Base-by-base conservation (phyloP, 2,113 vertebrate genomes). In the Tyto alba region DNA sequence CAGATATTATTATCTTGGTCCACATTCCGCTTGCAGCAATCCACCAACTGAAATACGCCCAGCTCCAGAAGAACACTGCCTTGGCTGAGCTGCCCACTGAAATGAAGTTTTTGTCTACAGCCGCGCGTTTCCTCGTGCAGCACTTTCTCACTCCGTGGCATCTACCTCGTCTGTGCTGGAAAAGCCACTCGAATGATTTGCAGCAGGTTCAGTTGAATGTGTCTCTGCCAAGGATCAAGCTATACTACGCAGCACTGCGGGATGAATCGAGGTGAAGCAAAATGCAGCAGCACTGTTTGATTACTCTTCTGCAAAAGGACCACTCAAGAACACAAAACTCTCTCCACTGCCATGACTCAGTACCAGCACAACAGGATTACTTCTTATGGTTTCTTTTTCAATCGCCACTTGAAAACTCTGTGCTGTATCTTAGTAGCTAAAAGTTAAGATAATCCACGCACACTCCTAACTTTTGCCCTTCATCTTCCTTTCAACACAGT, bases 251-350 rank as follows among this genome's bases (percentile, higher is more conserved):
- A 1, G 66, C 15, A 8, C 68, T n/a, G 55, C 32, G 12, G 90
- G 23, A 53, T 0, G 0, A 50, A 8, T 27, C 7, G 7, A 27
- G 53, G 53, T 22, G 34, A 34, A 56, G 73, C 34, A 8, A 23
- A 23, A 23, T 7, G 34, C 81, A 74, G 69, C 50, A 36, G 45
- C 40, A 3, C 16, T 1, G 1, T 19, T 50, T 45, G 88, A 43
- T 21, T 9, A 13, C 41, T 77, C 77, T 41, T 87, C 40, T 84
- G 68, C 52, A 34, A 43, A 91, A 87, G 29, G 43, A 81, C 81
- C 71, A 23, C 88, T 94, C 0, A 0, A 73, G 72, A 74, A n/a
- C 80, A 60, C 48, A 60, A 78, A 59, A 10, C 76, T 67, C 81
- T 68, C 59, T 57, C 38, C 6, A 0, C 29, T 56, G 48, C 84